phyloP scores from a whole-genome alignment of 2,797 vertebrate genomes.

The Bryconaethiops microstoma region DNA sequence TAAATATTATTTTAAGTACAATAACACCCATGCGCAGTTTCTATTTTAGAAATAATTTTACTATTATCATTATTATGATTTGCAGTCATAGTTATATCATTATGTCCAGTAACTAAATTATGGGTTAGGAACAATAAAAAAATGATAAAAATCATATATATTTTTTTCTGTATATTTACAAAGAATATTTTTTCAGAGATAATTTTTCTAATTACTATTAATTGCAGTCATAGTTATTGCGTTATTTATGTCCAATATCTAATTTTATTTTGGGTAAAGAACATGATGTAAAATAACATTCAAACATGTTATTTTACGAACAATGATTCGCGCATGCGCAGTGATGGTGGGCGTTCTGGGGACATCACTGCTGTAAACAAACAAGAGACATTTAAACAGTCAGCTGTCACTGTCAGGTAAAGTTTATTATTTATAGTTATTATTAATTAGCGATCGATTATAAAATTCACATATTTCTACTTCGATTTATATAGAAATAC shows the following conservation, averaged over 20 bases:
- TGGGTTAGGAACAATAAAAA: too few relatives aligned
- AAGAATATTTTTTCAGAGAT: too few relatives aligned
- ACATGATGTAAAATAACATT: background rate
- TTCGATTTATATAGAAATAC: too few relatives aligned
- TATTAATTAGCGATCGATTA: background rate
- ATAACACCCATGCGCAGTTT: too few relatives aligned
- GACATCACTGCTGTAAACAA: slow-evolving; percentile 64
- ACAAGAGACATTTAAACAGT: slow-evolving; percentile 69
- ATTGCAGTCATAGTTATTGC: background rate
- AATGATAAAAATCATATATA: too few relatives aligned
- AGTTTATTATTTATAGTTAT: background rate
- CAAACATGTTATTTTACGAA: background rate
- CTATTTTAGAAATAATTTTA: too few relatives aligned
- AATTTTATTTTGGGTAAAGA: background rate
- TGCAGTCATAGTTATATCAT: too few relatives aligned
- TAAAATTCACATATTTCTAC: too few relatives aligned
- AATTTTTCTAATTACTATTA: background rate
- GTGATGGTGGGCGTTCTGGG: background rate
- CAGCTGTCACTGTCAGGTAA: slow-evolving; percentile 56
- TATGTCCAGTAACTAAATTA: too few relatives aligned
- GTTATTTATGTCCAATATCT: background rate
- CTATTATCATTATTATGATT: too few relatives aligned
- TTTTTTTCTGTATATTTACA: too few relatives aligned
- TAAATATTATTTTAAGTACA: too few relatives aligned
- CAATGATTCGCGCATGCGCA: slow-evolving; percentile 65